Base-by-base conservation (phyloP, 92 coral and sea anemone genomes). In the Phenganax subtilis region DNA sequence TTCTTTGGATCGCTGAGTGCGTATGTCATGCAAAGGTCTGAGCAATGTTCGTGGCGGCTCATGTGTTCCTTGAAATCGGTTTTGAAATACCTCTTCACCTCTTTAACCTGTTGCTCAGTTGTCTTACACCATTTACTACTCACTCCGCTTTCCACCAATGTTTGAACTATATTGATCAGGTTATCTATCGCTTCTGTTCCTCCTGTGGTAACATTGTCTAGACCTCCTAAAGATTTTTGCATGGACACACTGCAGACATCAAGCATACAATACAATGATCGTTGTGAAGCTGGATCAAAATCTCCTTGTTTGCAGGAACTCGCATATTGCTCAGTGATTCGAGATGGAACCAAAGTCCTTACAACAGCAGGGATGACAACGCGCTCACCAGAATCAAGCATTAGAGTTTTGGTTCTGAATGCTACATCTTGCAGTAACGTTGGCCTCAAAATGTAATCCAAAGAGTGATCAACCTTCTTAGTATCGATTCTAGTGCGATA, bases 371-470 rank as follows among this genome's bases (percentile, higher is more conserved):
- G 91, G 47, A 88, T 88, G 47, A 76, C 71, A 16, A 88, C 85
- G 69, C 68, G 67, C 17, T 88, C 87, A 20, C 89, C 90, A 6
- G 88, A 64, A 88, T 85, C 88, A 12, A 88, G 88, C 80, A 27
- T 80, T 12, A 85, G 55, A 0, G 67, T 56, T 66, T 84, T 88
- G 16, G 88, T 85, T 6, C 86, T 88, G 76, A 85, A 85, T 31
- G 91, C 88, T n/a, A 81, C 86, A 54, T 88, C 86, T 76, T 88
- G 90, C 31, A 88, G 65, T 57, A 80, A 51, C 61, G 81, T 86
- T 63, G 90, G 90, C 16, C 88, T 55, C 10, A 86, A 85, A 60
- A 88, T 85, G 71, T 30, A 88, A 66, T 81, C 91, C 1, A 88
- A 51, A 72, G 81, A 85, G 63, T 85, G 86, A 29, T 88, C 84